Base-by-base conservation (phyloP, 2,797 vertebrate species). In the Alfaro cultratus region DNA sequence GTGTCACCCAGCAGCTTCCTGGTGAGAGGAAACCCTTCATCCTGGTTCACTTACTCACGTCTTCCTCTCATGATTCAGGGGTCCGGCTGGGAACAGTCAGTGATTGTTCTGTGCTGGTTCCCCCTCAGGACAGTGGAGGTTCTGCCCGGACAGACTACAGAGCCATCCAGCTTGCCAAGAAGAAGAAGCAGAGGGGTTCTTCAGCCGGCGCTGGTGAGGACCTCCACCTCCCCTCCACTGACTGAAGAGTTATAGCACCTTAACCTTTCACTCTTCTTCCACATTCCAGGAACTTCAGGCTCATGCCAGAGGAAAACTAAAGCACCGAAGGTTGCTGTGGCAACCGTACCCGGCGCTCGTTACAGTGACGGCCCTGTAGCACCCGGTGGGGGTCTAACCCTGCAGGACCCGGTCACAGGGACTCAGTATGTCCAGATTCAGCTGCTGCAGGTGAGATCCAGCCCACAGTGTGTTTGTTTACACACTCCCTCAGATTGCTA, bases 91-190 rank as follows among this genome's bases (percentile, higher is more conserved):
- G 39, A 41, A 41, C 36, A 12, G 4, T 26, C 8, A n/a, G 5
- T 7, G 6, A 46, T 10, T 67, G 3, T 15, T 75, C 8, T 8
- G 29, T 74, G n/a, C 53, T 34, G 31, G 45, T 4, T 21, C 0
- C 13, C 15, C 6, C 68, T 3, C 80, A 99, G 98, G 98, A 98
- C 84, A 97, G 97, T 82, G 95, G 97, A 78, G 98, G 98, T 75
- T 99, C 98, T 73, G 98, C 98, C 0, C 96, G 98, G 93, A 99
- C 98, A 1, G 98, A 99, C 94, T 99, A 98, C 94, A 97, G 97
- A 95, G 98, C 98, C 81, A 97, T 99, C 91, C 98, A 99, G 86
- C 94, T 99, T 87, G 98, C 97, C 85, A 98, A 99, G 94, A 96
- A 96, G 91, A 98, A 94, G 92, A 99, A 99, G 92, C 97, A 97